Evolutionary conservation across 2,888 invertebrate species (phyloP), one percentile per base, ranked within the genome.

Genomic region (Peribatodes rhomboidaria): DNA sequence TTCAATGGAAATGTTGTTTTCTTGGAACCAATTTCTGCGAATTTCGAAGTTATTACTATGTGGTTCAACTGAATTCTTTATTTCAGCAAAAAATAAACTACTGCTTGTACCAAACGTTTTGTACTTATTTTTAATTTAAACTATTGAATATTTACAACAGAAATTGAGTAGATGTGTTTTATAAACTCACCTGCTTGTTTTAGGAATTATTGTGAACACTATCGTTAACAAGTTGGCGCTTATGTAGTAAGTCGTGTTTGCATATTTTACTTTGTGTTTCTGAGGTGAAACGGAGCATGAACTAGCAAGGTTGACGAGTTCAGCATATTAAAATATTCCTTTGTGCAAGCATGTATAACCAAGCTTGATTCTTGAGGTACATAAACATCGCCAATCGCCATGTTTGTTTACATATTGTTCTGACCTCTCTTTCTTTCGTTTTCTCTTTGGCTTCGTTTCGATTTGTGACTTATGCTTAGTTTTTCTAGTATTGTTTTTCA

Each of bases 221-320:
- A 27, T 27, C 33, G 0, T 44, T 44, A n/a, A 14, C n/a, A 13
- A 20, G 18, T 33, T 2, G 50, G 11, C 10, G 53, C 22, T 53
- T 39, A n/a, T 37, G 35, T 35, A 35, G n/a, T 18, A n/a, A 13
- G 20, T 6, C 31, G n/a, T n/a, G n/a, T 54, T 42, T 35, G n/a
- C 65, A 70, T 62, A 56, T 61, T 55, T 54, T 58, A 64, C 59
- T 70, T 70, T 70, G 46, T 68, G 57, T 70, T 72, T 74, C 66
- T 72, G 73, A 70, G 63, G 77, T 77, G 80, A 78, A 82, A 76
- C 83, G 75, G 76, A 82, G 76, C 81, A 73, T 81, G 76, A 76
- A 77, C 67, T 61, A 60, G 68, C 86, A 84, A 85, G 86, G 84
- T 79, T 78, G 77, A 76, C 80, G 71, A 70, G 77, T 79, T 70